Evolutionary conservation across 2,888 invertebrate genomes (phyloP).

Genomic region (Tenthredo notha): DNA sequence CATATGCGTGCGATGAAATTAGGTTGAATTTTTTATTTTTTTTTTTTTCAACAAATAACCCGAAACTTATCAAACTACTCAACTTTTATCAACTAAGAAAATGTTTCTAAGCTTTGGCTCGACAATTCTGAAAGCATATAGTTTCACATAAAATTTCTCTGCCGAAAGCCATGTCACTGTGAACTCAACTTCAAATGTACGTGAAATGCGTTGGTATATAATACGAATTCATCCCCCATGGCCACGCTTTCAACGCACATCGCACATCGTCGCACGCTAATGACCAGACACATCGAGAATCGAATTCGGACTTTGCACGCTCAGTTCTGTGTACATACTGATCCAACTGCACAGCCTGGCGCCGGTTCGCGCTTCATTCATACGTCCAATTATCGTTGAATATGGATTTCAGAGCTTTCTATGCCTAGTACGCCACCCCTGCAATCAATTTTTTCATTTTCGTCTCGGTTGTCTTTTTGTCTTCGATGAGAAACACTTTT

Average conservation of each 20-base stretch:
- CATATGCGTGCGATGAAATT: neutral
- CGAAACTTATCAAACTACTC: neutral
- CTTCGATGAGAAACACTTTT: conserved; percentile 18
- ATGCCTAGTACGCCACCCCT: neutral
- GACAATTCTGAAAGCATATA: neutral
- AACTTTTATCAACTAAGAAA: conserved; percentile 14
- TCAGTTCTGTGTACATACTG: conserved; percentile 28
- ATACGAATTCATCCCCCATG: neutral
- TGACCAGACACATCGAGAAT: conserved; percentile 71
- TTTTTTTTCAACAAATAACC: neutral
- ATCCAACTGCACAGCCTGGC: conserved; percentile 53
- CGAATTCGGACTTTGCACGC: conserved; percentile 63
- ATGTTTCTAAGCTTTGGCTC: conserved; percentile 2
- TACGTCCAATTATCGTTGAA: conserved; percentile 70
- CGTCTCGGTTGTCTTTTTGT: neutral
- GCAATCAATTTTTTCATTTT: conserved; percentile 36
- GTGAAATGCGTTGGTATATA: neutral
- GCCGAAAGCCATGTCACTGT: conserved; percentile 22
- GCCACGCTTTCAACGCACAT: conserved; percentile 32
- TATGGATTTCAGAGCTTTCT: conserved; percentile 45
- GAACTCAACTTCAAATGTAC: conserved; percentile 12
- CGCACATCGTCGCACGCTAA: conserved; percentile 68
- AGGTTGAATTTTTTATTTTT: too few species aligned
- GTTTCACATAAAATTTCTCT: neutral
- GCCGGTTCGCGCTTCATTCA: conserved; percentile 64